Base-by-base conservation (phyloP, 2,113 vertebrate species). In the Pantherophis guttatus region DNA sequence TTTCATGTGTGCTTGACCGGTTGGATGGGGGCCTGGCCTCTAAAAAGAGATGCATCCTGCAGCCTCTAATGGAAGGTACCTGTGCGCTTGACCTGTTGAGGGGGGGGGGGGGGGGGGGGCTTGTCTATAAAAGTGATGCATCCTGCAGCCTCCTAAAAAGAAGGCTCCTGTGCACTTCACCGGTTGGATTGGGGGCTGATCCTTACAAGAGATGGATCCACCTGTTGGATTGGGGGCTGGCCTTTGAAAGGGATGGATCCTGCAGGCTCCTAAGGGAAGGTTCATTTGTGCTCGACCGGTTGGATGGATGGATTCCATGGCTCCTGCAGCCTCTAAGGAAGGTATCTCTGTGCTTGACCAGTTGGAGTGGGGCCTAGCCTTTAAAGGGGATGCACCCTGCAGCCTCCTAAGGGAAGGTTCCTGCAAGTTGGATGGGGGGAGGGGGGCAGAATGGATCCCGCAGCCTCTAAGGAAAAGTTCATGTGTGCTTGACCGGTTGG, bases 381-480 rank as follows among this genome's bases (percentile, higher is more conserved):
- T 5, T 48, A 48, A 48, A 48, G 4, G 44, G 4, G 44, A 48
- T 2, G 17, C 13, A 0, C 6, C 13, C 70, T 33, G 11, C 70
- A 13, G 70, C 55, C 17, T 21, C 57, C 54, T 58, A 58, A 58
- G 0, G 57, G 21, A 58, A 58, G 21, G 7, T 1, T 2, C 5
- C 57, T 8, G 0, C 0, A 0, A 0, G 50, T 52, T 52, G 50
- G 50, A 23, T 29, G 1, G 50, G 50, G 8, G 26, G 62, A 10
- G 1, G 48, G 13, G 4, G 3, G 4, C 44, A 48, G 44, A 48
- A 50, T 50, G 48, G 48, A 50, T 50, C 48, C 70, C 15, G 11
- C 70, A 13, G 70, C 55, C 17, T 21, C 21, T 58, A 58, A 58
- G 1, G 57, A 6, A 58, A 58, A 21, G 21, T 1, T 50, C 48